phyloP scores from a whole-genome alignment of 2,888 invertebrate species.

The Hirtodrosophila cameraria region DNA sequence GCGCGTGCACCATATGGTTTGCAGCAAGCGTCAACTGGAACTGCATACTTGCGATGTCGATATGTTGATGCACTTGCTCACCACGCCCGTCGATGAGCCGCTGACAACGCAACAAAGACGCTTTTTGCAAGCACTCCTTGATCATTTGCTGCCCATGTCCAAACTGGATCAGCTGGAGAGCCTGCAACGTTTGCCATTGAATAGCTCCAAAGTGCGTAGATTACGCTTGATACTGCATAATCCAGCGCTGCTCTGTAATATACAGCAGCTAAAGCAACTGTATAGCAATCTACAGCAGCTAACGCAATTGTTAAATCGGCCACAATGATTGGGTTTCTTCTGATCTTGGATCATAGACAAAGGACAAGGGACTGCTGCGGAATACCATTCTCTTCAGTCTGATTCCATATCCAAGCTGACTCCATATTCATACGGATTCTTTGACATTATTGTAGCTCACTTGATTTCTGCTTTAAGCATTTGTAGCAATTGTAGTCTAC shows the following conservation, averaged over 20 bases:
- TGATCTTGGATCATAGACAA: too few relatives aligned
- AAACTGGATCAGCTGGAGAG: not conserved
- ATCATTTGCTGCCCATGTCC: conserved; percentile 11
- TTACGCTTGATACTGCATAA: conserved; percentile 10
- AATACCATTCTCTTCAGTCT: not conserved
- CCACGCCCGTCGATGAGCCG: conserved; percentile 7
- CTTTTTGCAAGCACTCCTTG: conserved; percentile 12
- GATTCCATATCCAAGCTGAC: not conserved
- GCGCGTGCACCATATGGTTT: not conserved
- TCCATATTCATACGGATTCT: too few relatives aligned
- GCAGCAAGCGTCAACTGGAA: not conserved
- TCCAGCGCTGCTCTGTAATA: conserved; percentile 8
- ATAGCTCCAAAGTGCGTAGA: not conserved
- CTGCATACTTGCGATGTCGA: not conserved
- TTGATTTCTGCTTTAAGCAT: not conserved
- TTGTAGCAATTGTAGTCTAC: too few relatives aligned
- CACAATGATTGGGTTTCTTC: too few relatives aligned
- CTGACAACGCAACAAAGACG: conserved; percentile 1
- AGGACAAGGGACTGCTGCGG: too few relatives aligned
- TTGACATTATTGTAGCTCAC: not conserved
- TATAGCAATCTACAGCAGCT: not conserved
- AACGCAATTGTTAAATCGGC: not conserved
- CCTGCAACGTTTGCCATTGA: not conserved
- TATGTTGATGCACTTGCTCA: not conserved
- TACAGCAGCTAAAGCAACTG: conserved; percentile 6